These are phyloP conservation scores for Penaeus japonicus DNA, from an alignment of 1,140 invertebrate genomes.

Conservation along the genomic window DNA sequence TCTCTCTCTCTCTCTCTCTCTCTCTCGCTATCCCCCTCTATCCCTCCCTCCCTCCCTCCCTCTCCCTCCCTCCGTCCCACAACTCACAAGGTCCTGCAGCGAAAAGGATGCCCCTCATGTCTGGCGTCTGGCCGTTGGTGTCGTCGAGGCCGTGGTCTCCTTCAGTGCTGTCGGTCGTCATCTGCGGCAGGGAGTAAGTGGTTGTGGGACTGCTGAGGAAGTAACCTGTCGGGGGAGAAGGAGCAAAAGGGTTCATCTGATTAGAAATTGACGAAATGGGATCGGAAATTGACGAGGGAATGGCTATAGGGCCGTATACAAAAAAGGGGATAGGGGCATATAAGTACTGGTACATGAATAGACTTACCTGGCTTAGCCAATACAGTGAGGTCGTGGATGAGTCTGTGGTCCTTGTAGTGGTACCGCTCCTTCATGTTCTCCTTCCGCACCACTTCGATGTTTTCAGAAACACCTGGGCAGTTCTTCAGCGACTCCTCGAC, in stretches of 20 bases:
- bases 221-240: neutral
- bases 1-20: no score
- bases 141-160: neutral
- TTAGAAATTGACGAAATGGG: no score
- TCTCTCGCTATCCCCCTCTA: neutral
- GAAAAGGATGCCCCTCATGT: constrained; percentile 18
- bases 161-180: neutral
- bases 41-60: neutral
- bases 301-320: no score
- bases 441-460: neutral
- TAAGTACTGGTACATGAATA: no score
- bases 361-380: constrained; percentile 2
- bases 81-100: neutral
- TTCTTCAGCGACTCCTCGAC: neutral
- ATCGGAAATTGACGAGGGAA: no score
- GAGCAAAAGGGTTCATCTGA: neutral
- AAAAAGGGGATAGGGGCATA: no score
- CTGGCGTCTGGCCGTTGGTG: neutral
- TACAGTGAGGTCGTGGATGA: neutral
- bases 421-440: neutral
- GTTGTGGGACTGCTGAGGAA: neutral
- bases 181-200: neutral
- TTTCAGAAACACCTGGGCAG: neutral
- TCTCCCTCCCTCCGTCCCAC: no score
- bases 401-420: constrained; percentile 20